Percentiles rank a stretch among this genome's conserved stretches.
Evolutionary conservation across 2,888 invertebrate genomes (phyloP).

Genomic region (Corythucha ciliata): DNA sequence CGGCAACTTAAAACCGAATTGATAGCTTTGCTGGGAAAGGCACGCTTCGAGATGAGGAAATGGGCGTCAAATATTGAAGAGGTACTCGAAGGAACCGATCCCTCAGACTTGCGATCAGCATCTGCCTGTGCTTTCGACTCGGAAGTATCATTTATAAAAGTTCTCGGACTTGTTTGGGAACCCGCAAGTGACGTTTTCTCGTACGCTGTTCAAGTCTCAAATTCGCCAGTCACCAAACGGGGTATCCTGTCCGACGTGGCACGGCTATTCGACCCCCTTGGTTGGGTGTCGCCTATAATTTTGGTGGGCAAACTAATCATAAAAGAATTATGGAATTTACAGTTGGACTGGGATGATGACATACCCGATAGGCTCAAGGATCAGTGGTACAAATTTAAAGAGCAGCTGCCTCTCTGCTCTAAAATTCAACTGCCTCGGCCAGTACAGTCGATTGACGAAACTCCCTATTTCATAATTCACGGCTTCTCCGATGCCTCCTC

Average conservation of each 20-base stretch:
- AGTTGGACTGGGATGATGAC: slow-evolving; percentile 18
- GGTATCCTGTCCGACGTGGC: slow-evolving; percentile 7
- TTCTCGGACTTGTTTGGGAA: slow-evolving; percentile 21
- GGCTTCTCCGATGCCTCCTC: slow-evolving; percentile 34
- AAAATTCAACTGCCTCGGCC: slow-evolving; percentile 17
- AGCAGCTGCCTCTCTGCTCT: slow-evolving; percentile 1
- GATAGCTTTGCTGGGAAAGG: not conserved
- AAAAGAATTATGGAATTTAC: slow-evolving; percentile 14
- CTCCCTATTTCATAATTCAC: slow-evolving; percentile 22
- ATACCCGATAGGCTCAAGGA: slow-evolving; percentile 1
- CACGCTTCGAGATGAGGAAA: slow-evolving; percentile 23
- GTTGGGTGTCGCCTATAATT: slow-evolving; percentile 11
- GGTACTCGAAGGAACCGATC: too few relatives aligned
- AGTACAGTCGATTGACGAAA: not conserved
- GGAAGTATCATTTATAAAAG: slow-evolving; percentile 4
- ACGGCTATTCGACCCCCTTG: slow-evolving; percentile 14
- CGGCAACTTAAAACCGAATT: slow-evolving; percentile 2
- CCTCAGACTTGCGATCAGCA: too few relatives aligned
- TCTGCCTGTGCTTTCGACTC: too few relatives aligned
- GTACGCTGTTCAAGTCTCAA: slow-evolving; percentile 8
- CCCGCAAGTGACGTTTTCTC: slow-evolving; percentile 18
- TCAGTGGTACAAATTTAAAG: slow-evolving; percentile 5
- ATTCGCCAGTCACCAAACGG: slow-evolving; percentile 11
- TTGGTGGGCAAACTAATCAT: slow-evolving; percentile 15
- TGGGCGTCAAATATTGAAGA: slow-evolving; percentile 19